Conservation (phyloP, 2,797 vertebrate genomes). For the Sitta carolinensis region DNA sequence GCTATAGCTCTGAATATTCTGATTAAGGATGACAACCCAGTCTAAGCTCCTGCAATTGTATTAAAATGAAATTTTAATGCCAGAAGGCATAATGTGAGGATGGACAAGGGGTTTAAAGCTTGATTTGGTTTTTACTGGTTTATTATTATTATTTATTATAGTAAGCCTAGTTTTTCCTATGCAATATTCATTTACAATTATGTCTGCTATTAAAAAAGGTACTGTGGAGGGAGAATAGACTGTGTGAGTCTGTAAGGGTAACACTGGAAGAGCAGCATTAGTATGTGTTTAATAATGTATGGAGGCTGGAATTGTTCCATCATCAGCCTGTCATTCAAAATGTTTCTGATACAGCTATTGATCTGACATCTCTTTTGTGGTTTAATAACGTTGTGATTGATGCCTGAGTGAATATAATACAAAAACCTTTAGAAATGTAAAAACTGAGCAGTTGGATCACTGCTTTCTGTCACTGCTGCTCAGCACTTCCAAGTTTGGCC, state of each 20-base stretch:
- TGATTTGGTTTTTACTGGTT: not conserved
- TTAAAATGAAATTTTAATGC: slow-evolving; percentile 17
- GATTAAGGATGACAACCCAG: slow-evolving; percentile 6
- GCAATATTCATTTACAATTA: slow-evolving; percentile 14
- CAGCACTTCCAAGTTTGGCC: not conserved
- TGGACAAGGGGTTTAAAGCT: not conserved
- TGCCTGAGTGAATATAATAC: slow-evolving; percentile 21
- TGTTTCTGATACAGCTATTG: slow-evolving; percentile 28
- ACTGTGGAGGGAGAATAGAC: not conserved
- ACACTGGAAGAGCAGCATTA: not conserved
- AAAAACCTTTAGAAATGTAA: slow-evolving; percentile 33
- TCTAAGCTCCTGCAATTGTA: not conserved
- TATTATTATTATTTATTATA: slow-evolving; percentile 20
- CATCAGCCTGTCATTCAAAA: slow-evolving; percentile 48
- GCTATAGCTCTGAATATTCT: not conserved
- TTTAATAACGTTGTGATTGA: slow-evolving; percentile 61
- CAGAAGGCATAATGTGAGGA: not conserved
- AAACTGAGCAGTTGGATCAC: not conserved
- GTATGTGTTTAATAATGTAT: slow-evolving; percentile 62
- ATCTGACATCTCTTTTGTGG: slow-evolving; percentile 13
- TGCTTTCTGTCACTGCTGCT: not conserved
- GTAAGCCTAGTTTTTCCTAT: not conserved
- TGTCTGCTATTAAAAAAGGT: not conserved
- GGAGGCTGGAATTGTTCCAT: slow-evolving; percentile 44
- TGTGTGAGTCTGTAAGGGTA: not conserved